Conservation (phyloP, 2,888 invertebrate genomes). For the Agrotis segetum region DNA sequence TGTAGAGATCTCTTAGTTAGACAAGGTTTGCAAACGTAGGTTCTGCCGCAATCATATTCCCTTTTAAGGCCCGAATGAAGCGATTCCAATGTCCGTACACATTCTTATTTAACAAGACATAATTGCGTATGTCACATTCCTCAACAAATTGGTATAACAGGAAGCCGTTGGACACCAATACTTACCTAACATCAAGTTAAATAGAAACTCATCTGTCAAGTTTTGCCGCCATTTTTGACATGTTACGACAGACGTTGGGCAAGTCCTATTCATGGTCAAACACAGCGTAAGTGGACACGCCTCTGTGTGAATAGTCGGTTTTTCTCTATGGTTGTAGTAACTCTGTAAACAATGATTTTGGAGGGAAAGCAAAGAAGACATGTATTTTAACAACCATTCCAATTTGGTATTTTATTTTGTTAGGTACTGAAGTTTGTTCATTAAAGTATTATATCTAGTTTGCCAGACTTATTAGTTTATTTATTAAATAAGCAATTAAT, state of each 20-base stretch:
- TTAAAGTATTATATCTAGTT: too few species aligned
- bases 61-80: constrained; percentile 18
- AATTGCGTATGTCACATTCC: constrained; percentile 27
- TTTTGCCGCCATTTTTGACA: constrained; percentile 52
- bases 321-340: constrained; percentile 31
- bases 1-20: too few species aligned
- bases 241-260: constrained; percentile 61
- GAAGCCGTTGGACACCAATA: constrained; percentile 33
- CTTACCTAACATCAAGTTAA: constrained; percentile 61
- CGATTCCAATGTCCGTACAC: constrained; percentile 3
- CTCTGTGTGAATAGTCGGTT: constrained; percentile 44
- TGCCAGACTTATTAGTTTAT: too few species aligned
- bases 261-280: constrained; percentile 62
- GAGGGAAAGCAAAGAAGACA: neutral
- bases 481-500: too few species aligned
- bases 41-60: constrained; percentile 16
- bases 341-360: neutral
- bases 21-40: neutral
- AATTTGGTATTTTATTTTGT: too few species aligned
- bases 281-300: constrained; percentile 44
- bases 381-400: too few species aligned
- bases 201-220: constrained; percentile 64
- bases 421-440: too few species aligned
- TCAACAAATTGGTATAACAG: constrained; percentile 40
- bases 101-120: constrained; percentile 10